Conservation (phyloP, 2,113 vertebrate genomes). For the Jacana jacana region DNA sequence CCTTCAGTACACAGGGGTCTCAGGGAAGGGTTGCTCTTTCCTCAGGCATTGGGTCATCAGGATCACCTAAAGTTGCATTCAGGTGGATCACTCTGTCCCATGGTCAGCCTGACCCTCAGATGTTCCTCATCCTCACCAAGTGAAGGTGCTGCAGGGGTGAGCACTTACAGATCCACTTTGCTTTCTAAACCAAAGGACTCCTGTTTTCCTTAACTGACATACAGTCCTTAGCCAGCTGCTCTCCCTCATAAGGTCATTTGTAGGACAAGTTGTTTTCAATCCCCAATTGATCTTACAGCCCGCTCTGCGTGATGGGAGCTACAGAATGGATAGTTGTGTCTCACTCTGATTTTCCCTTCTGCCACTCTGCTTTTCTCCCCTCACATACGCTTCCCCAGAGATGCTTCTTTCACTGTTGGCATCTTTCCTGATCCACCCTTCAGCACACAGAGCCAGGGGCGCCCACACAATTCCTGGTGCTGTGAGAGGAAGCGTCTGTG, state of each 20-base stretch:
- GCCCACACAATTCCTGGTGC: slow-evolving; percentile 36
- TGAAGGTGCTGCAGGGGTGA: neutral
- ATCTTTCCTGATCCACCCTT: neutral
- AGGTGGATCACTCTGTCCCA: neutral
- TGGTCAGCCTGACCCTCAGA: neutral
- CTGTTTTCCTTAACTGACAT: neutral
- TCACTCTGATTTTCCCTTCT: neutral
- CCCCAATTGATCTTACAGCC: neutral
- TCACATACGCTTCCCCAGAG: neutral
- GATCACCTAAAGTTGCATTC: neutral
- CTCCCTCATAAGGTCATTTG: neutral
- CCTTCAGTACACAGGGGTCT: neutral
- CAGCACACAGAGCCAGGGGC: neutral
- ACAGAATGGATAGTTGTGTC: neutral
- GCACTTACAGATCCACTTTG: neutral
- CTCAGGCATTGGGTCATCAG: rapidly evolving
- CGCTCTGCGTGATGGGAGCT: neutral
- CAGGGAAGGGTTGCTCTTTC: neutral
- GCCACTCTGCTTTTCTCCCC: neutral
- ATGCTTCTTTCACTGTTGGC: neutral
- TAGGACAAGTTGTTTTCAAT: slow-evolving; percentile 13
- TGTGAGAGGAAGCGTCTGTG: slow-evolving; percentile 17
- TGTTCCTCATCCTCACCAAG: neutral
- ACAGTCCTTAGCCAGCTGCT: neutral
- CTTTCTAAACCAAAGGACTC: neutral